phyloP scores from a whole-genome alignment of 2,888 invertebrate genomes.

The Cheilosia urbana region DNA sequence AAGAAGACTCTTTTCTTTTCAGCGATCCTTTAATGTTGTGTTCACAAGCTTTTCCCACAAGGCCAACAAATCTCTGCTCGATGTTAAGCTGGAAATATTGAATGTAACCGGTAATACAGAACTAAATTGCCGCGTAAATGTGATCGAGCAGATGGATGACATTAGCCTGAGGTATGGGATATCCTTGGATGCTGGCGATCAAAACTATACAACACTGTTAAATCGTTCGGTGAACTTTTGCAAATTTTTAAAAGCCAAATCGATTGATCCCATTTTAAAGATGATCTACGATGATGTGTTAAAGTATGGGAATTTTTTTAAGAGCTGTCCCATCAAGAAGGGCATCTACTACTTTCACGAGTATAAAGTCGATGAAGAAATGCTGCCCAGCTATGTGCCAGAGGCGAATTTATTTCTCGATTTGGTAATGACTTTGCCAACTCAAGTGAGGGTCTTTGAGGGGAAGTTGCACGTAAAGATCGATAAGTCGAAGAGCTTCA shows the following conservation, averaged over 20 bases:
- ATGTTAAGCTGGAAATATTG: slow-evolving; percentile 77
- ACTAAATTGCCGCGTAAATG: slow-evolving; percentile 77
- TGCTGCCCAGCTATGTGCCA: slow-evolving; percentile 80
- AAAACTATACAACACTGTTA: slow-evolving; percentile 78
- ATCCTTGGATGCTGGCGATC: slow-evolving; percentile 77
- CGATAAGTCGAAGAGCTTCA: slow-evolving; percentile 82
- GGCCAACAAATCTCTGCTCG: slow-evolving; percentile 77
- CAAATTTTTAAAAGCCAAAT: slow-evolving; percentile 79
- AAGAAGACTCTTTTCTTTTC: slow-evolving; percentile 28
- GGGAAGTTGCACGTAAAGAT: slow-evolving; percentile 78
- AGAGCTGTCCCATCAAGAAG: slow-evolving; percentile 79
- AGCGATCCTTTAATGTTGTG: slow-evolving; percentile 81
- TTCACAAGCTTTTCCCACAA: slow-evolving; percentile 78
- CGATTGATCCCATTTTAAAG: slow-evolving; percentile 77
- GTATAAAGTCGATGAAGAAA: slow-evolving; percentile 81
- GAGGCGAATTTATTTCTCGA: slow-evolving; percentile 78
- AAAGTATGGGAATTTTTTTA: slow-evolving; percentile 79
- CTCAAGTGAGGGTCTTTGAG: slow-evolving; percentile 76
- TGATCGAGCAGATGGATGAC: slow-evolving; percentile 78
- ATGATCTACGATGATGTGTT: slow-evolving; percentile 79
- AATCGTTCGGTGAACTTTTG: slow-evolving; percentile 79
- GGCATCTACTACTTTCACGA: slow-evolving; percentile 78
- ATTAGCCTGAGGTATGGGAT: slow-evolving; percentile 76
- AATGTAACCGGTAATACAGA: slow-evolving; percentile 77
- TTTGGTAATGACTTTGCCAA: slow-evolving; percentile 74